Evolutionary conservation across 2,113 vertebrate genomes (phyloP).

Genomic region (Cinclus cinclus): DNA sequence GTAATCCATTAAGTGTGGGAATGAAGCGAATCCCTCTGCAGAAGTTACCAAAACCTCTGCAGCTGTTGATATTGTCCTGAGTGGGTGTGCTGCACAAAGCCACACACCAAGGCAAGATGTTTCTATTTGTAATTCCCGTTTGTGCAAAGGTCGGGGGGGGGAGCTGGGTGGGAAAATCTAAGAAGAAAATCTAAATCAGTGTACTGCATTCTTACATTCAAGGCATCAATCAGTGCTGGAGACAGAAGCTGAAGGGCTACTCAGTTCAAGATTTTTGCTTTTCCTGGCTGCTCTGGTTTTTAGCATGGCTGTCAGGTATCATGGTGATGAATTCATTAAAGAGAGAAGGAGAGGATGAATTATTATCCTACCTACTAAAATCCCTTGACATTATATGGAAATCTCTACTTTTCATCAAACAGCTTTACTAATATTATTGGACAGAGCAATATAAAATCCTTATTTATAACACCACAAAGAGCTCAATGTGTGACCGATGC

Average conservation of each 20-base stretch:
- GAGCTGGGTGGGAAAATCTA: background rate
- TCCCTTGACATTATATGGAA: background rate
- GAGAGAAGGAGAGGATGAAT: background rate
- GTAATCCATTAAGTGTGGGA: background rate
- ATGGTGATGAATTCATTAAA: background rate
- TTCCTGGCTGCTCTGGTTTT: background rate
- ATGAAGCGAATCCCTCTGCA: background rate
- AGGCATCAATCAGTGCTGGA: background rate
- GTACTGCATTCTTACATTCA: background rate
- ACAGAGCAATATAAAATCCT: background rate
- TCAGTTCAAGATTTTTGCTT: background rate
- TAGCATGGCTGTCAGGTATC: background rate
- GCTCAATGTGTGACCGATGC: background rate
- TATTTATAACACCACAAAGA: background rate
- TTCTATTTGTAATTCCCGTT: background rate
- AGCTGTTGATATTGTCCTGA: background rate
- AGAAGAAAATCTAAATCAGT: background rate
- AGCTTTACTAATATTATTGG: background rate
- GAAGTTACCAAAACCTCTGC: background rate
- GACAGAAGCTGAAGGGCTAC: background rate
- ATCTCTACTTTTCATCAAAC: background rate
- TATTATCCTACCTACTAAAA: background rate
- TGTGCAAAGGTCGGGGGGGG: background rate
- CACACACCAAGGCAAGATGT: background rate
- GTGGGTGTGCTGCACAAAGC: too few relatives aligned